Percentiles rank a stretch among this genome's conserved stretches.
Evolutionary conservation across 2,797 vertebrate species (phyloP).

Genomic region (Lagocephalus sceleratus): DNA sequence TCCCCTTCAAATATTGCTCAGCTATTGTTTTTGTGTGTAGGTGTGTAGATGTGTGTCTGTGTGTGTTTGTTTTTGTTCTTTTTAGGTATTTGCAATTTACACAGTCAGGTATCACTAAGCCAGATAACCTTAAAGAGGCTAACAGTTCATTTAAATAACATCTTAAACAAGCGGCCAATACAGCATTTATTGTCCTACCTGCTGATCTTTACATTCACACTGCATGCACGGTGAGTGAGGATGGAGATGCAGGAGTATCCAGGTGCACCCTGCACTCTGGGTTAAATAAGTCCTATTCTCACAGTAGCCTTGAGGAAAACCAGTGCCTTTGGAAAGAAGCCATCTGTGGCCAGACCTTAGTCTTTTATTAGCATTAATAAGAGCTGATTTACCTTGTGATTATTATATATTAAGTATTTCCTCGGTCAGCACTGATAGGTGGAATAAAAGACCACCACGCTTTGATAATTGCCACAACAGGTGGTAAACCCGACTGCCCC

Average conservation of each 20-base stretch:
- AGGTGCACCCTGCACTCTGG: neutral
- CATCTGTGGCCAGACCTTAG: neutral
- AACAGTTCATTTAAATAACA: neutral
- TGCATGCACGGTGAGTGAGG: neutral
- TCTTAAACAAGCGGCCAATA: neutral
- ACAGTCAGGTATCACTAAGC: no score
- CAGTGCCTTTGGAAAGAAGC: no score
- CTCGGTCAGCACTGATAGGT: slow-evolving; percentile 16
- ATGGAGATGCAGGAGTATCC: slow-evolving; percentile 3
- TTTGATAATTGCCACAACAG: slow-evolving; percentile 73
- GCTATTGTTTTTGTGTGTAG: no score
- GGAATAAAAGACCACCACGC: slow-evolving; percentile 20
- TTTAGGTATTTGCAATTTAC: no score
- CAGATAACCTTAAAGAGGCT: neutral
- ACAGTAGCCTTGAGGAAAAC: no score
- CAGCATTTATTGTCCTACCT: no score
- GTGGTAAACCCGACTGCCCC: slow-evolving; percentile 64
- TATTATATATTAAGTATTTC: slow-evolving; percentile 11
- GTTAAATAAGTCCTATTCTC: no score
- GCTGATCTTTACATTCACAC: neutral
- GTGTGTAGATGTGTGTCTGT: no score
- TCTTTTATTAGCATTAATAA: neutral
- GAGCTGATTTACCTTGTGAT: slow-evolving; percentile 2
- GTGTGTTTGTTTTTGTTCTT: no score
- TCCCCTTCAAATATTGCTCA: no score